Evolutionary conservation across 2,888 invertebrate species (phyloP).

Genomic region (Nemoura dubitans): DNA sequence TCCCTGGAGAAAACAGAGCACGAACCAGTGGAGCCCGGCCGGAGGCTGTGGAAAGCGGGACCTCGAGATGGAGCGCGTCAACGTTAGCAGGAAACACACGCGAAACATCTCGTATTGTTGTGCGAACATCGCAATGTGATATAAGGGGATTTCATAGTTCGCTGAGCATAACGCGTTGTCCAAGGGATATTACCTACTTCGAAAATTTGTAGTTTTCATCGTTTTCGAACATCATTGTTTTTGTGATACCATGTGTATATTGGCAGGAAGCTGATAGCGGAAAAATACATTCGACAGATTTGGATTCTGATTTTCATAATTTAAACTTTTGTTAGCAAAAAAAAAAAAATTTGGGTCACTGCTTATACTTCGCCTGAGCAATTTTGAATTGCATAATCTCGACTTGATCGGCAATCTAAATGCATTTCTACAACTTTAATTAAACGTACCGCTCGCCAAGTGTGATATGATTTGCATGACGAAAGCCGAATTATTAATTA

Average conservation of each 20-base stretch:
- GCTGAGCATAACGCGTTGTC: neutral
- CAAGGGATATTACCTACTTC: neutral
- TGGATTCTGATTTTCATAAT: neutral
- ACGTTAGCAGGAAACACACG: neutral
- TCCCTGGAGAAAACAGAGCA: conserved; percentile 27
- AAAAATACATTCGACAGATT: neutral
- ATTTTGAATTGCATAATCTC: neutral
- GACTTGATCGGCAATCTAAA: neutral
- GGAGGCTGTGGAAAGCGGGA: neutral
- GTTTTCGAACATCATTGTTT: neutral
- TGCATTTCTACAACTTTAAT: neutral
- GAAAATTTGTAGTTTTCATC: neutral
- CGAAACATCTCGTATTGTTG: neutral
- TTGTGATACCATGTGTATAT: neutral
- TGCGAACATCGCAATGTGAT: neutral
- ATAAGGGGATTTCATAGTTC: neutral
- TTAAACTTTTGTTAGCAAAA: neutral
- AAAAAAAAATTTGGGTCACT: neutral
- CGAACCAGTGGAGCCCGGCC: neutral
- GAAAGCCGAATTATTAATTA: neutral
- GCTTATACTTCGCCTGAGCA: neutral
- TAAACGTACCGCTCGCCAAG: neutral
- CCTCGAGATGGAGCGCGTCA: neutral
- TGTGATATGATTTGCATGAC: conserved; percentile 5
- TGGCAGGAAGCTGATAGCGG: neutral